Evolutionary conservation across 1,140 invertebrate genomes (phyloP).

Genomic region (Aphaenogaster floridana): DNA sequence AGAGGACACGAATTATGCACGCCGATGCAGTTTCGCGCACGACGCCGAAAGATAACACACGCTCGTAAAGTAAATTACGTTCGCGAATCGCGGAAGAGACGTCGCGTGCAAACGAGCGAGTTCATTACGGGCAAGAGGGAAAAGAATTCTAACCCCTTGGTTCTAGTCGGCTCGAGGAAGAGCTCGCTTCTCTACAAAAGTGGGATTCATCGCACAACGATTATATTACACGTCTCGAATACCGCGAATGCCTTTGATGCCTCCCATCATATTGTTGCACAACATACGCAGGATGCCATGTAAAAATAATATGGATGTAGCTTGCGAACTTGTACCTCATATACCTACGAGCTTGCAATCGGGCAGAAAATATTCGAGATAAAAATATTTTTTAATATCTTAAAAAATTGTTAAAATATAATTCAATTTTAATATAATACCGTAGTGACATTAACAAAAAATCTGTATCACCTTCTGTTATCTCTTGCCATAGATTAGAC

Average conservation of each 20-base stretch:
- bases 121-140: constrained; percentile 42
- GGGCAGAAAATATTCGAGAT: not conserved
- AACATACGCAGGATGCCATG: not conserved
- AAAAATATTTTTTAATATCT: not conserved
- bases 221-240: not conserved
- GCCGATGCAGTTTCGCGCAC: constrained; percentile 30
- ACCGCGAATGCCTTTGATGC: not conserved
- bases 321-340: not conserved
- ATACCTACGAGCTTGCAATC: not conserved
- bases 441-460: too few species aligned
- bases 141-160: constrained; percentile 53
- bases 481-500: too few species aligned
- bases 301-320: not conserved
- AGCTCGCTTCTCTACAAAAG: not conserved
- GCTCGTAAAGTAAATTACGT: constrained; percentile 61
- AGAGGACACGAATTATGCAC: constrained; percentile 57
- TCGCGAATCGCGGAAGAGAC: constrained; percentile 12
- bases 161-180: not conserved
- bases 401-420: not conserved
- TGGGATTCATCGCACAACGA: not conserved
- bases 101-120: constrained; percentile 65
- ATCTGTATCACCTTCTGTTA: too few species aligned
- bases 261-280: not conserved
- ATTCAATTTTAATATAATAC: too few species aligned
- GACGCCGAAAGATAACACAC: constrained; percentile 25